phyloP scores from a whole-genome alignment of 1,140 invertebrate species.

The Diorhabda elongata region DNA sequence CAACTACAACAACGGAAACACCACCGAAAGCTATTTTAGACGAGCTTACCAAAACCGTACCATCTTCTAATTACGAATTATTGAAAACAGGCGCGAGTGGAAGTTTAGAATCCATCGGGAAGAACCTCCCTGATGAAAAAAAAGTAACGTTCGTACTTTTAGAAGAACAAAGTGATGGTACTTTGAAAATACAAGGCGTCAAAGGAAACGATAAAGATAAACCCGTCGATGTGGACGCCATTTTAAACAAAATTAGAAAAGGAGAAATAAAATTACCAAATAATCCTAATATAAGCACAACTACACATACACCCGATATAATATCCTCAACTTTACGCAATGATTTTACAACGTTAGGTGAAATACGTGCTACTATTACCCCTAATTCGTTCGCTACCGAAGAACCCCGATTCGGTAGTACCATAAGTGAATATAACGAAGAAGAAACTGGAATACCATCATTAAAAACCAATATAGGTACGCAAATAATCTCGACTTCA shows the following conservation, averaged over 20 bases:
- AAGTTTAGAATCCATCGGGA: slow-evolving; percentile 64
- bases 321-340: not conserved
- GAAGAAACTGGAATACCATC: slow-evolving; percentile 43
- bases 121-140: slow-evolving; percentile 63
- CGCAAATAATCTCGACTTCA: slow-evolving; percentile 35
- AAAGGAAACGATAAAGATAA: slow-evolving; percentile 65
- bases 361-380: slow-evolving; percentile 19
- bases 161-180: slow-evolving; percentile 78
- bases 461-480: slow-evolving; percentile 45
- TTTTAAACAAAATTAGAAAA: slow-evolving; percentile 73
- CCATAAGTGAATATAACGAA: slow-evolving; percentile 39
- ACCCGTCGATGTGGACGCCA: slow-evolving; percentile 69
- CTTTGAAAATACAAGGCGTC: slow-evolving; percentile 75
- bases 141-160: slow-evolving; percentile 81
- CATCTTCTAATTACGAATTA: slow-evolving; percentile 71
- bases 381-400: slow-evolving; percentile 46
- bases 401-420: slow-evolving; percentile 43
- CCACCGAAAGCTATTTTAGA: slow-evolving; percentile 59
- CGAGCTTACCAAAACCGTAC: slow-evolving; percentile 71
- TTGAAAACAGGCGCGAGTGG: slow-evolving; percentile 68
- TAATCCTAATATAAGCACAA: slow-evolving; percentile 51
- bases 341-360: not conserved
- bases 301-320: slow-evolving; percentile 33
- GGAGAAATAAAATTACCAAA: slow-evolving; percentile 76
- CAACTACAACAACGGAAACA: slow-evolving; percentile 50